Base-by-base conservation (phyloP, 64 coral and sea anemone genomes). In the Platygyra sinensis region DNA sequence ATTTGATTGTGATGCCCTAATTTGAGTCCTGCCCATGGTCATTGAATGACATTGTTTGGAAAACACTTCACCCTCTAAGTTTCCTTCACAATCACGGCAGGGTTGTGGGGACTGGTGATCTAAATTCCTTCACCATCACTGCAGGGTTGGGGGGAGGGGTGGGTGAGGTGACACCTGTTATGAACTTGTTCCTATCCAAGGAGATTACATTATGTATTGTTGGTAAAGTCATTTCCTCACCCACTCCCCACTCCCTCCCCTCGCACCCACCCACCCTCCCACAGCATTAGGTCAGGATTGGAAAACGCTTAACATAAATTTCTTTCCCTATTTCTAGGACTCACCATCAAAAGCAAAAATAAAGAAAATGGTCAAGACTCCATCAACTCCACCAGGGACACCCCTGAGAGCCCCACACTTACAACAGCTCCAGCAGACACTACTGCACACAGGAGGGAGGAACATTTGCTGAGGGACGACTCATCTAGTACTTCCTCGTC, bases 401-500 rank as follows among this genome's bases (percentile, higher is more conserved):
- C 96, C 96, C 96, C 96, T 57, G 85, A 89, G 18, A 98, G 96
- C 39, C 96, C 96, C 4, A 92, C 93, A 17, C 60, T 89, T 63
- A 98, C 91, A 5, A 98, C 96, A 39, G 96, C 96, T 74, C 72
- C 96, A 30, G 96, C 96, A 1, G 96, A 98, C 80, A 98, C 96
- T 24, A 98, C 96, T 3, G 87, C 90, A 60, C 76, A 90, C 49
- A 90, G 86, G 31, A 87, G 61, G 32, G 80, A 69, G 32, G 80
- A 84, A 12, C 62, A 67, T 36, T 27, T 84, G 19, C 8, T 14
- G 1, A 62, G 80, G 42, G 80, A 84, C 3, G 62, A 20, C 22
- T 1, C 61, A 2, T 84, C 61, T 2, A 10, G 32, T 69, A 38
- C 22, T 30, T 38, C 80, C 0, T 49, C 61, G 38, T 67, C 80